Evolutionary conservation across 2,888 invertebrate genomes (phyloP), one percentile per base, ranked within the genome.

Genomic region (Polyploca ridens): DNA sequence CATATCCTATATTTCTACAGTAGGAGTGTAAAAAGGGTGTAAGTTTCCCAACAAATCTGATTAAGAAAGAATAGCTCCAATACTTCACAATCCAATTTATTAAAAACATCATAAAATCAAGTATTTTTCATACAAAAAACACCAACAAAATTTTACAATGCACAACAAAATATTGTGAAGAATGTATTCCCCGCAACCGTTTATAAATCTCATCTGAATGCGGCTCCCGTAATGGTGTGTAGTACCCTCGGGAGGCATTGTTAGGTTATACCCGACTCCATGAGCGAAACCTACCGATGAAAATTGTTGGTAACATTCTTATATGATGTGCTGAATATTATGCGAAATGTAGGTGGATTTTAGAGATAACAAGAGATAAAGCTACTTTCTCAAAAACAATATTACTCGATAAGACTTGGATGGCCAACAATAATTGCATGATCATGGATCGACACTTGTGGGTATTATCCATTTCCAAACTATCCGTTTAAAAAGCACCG

Each of bases 151-250:
- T 58, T 58, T 27, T 14, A 27, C 44, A 38, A 58, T 5, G 14
- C 58, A 16, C 58, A 58, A 38, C n/a, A 58, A 35, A 58, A 58
- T 58, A 58, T 41, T 59, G n/a, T 33, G 19, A 49, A 59, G 46
- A 60, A 60, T 58, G 61, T 64, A 41, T 44, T 11, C 59, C 41
- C 60, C 58, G 62, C 64, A 58, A 64, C 66, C 72, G 65, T 70
- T 78, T 77, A 73, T 81, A 80, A 79, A 82, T 81, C 78, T 77
- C 79, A 81, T 81, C 74, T 78, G 77, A 79, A 83, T 77, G 76
- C 70, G 70, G 69, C 70, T 64, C 64, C 73, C 69, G 77, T 77
- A 75, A 77, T 79, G 76, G 68, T 72, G 66, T 73, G 69, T 65
- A 77, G 76, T 66, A 67, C 84, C 72, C 79, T 78, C 59, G 77